Base-by-base conservation (phyloP, 2,113 vertebrate species). In the Mionectes macconnelli region DNA sequence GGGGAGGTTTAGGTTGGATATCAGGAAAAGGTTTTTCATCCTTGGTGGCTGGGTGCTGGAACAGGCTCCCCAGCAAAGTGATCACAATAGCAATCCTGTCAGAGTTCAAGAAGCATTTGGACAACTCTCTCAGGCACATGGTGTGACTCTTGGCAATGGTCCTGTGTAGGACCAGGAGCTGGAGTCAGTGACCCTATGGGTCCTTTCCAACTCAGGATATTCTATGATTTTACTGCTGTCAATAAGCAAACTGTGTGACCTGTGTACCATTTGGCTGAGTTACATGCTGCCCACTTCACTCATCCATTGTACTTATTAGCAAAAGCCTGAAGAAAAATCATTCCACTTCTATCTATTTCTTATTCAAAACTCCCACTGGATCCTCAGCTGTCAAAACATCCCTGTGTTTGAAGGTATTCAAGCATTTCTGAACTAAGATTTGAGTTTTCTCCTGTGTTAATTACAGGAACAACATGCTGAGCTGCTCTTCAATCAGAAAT, bases 271-370 rank as follows among this genome's bases (percentile, higher is more conserved):
- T 94, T 94, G 55, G 37, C 37, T 83, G 90, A 92, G 68, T 87
- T 90, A 92, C 60, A 45, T 59, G 33, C 49, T 44, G 37, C 49
- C 52, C 8, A 3, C 15, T 70, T 90, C 73, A 86, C 64, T 94
- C 69, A 94, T 59, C 64, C 79, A 60, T 82, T 94, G 90, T 88
- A 83, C 79, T 96, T 81, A 94, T 94, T 95, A 97, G 91, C 49
- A 89, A 84, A 90, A 53, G 60, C 76, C 88, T 70, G 88, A 90
- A 92, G 90, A 90, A 95, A 94, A 95, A 90, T 78, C 0, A 68
- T 66, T 92, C 78, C 14, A 44, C 88, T 94, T 92, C 55, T 81
- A 86, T 60, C 75, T 86, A 70, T 77, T 92, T 90, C 90, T 92
- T 84, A 93, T 59, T 45, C 44, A 81, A 84, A 95, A 92, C 77